Base-by-base conservation (phyloP, 2,888 invertebrate species). In the Drosophila crucigera region DNA sequence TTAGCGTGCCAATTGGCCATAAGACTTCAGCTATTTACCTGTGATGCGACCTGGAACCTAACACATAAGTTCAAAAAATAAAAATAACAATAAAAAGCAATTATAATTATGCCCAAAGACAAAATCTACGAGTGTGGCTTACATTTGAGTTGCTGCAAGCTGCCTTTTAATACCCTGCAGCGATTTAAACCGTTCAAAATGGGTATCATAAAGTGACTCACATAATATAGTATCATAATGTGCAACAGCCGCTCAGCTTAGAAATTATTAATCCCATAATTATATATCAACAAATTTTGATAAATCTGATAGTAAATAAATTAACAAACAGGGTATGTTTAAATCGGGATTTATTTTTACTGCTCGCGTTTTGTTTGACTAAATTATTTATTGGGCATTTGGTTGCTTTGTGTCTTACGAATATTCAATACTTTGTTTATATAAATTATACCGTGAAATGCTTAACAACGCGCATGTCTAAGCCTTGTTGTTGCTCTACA, bases 401-500 rank as follows among this genome's bases (percentile, higher is more conserved):
- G 39, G 53, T 56, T 78, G 65, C 62, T 68, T 33, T n/a, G 56
- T 47, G 35, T 47, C 30, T 66, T 59, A 52, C 56, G 53, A 63
- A 64, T 67, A 56, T 74, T 70, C 68, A 74, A 70, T 70, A 53
- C 14, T 56, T 39, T 39, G 67, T 69, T 88, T 78, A 78, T 88
- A 69, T 82, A 83, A 85, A 80, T 88, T 85, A 85, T 85, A 78
- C 68, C 81, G 63, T 82, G 76, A 76, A 83, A 73, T 72, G 55
- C 80, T 76, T 73, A 73, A 77, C 78, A 76, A 60, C 58, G 81
- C 83, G 83, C 85, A 85, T 86, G 78, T 78, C 76, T 78, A 68
- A 74, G 80, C 52, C 61, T 28, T 63, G 39, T 49, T 49, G 49
- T 16, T 55, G 25, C 28, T 16, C 22, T 14, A 0, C 56, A 30